These are phyloP conservation scores for Globodera ellingtonae DNA, from an alignment of 1,140 invertebrate genomes.

Conservation along the genomic window DNA sequence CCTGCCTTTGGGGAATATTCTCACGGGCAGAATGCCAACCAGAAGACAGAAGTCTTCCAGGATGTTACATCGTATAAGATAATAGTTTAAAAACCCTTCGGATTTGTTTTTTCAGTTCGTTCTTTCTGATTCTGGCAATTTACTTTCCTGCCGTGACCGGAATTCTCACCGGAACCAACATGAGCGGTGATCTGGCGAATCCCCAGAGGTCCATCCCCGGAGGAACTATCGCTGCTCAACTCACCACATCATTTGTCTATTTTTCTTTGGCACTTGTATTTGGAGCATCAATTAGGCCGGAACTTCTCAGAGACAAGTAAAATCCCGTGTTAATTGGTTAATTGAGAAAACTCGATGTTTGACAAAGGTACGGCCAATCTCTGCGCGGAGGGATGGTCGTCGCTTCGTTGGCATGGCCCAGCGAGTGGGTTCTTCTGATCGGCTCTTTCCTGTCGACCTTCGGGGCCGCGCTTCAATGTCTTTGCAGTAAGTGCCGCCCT, in stretches of 20 bases:
- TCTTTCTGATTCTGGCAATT: conserved; percentile 94
- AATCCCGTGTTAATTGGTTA: conserved; percentile 1
- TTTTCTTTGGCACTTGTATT: conserved; percentile 63
- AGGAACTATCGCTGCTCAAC: conserved; percentile 92
- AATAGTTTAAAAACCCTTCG: conserved; percentile 79
- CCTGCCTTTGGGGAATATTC: conserved; percentile 44
- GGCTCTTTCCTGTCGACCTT: conserved; percentile 96
- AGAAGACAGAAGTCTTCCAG: conserved; percentile 56
- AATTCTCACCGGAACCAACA: conserved; percentile 84
- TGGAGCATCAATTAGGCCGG: conserved; percentile 55
- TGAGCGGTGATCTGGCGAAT: conserved; percentile 84
- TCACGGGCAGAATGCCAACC: conserved; percentile 37
- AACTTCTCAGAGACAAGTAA: conserved; percentile 59
- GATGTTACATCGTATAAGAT: conserved; percentile 79
- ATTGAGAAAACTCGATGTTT: neutral
- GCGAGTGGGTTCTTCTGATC: conserved; percentile 93
- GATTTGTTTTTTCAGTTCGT: conserved; percentile 83
- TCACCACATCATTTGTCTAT: conserved; percentile 92
- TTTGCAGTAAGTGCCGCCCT: conserved; percentile 67
- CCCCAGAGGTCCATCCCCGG: conserved; percentile 96
- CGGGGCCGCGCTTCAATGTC: conserved; percentile 92
- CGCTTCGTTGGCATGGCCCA: conserved; percentile 67
- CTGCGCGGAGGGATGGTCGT: conserved; percentile 63
- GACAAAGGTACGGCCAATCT: conserved; percentile 48
- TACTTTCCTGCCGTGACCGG: conserved; percentile 99